Percentiles rank a stretch among this genome's conserved stretches.
phyloP scores from a whole-genome alignment of 2,113 vertebrate genomes.

The Panthera tigris region DNA sequence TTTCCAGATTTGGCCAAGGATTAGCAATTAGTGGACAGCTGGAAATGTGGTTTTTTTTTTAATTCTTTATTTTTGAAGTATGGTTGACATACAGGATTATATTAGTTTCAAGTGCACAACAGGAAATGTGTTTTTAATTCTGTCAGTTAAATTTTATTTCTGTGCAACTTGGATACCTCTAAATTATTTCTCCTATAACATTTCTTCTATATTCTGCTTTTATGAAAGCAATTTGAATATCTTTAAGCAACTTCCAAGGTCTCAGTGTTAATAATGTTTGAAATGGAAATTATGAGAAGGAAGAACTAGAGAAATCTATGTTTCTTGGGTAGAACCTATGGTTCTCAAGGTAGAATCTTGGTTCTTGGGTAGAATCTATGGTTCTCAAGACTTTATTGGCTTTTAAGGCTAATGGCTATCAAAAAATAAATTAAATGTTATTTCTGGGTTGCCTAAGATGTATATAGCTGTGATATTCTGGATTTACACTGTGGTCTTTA shows the following conservation, averaged over 20 bases:
- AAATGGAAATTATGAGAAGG: background rate
- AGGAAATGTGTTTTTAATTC: background rate
- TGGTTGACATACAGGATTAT: background rate
- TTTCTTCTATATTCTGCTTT: conserved; percentile 15
- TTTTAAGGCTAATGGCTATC: background rate
- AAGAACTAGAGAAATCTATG: background rate
- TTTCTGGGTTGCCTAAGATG: background rate
- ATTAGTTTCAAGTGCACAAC: background rate
- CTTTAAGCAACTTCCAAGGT: background rate
- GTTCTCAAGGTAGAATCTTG: too few species aligned
- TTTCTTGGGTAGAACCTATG: background rate
- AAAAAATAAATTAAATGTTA: background rate
- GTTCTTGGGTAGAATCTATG: too few species aligned
- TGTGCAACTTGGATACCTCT: background rate
- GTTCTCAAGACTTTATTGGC: background rate
- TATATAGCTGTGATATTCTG: background rate
- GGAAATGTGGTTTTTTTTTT: background rate
- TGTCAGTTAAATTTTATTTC: background rate
- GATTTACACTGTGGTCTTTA: background rate
- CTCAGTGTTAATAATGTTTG: background rate
- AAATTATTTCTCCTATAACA: background rate
- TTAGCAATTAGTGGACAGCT: background rate
- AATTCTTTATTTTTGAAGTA: background rate
- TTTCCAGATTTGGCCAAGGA: background rate
- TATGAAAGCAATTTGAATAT: conserved; percentile 29